These are phyloP conservation scores for Haliclona indistincta DNA, from an alignment of 37 sponge, comb jelly and placozoan genomes.

Conservation along the genomic window DNA sequence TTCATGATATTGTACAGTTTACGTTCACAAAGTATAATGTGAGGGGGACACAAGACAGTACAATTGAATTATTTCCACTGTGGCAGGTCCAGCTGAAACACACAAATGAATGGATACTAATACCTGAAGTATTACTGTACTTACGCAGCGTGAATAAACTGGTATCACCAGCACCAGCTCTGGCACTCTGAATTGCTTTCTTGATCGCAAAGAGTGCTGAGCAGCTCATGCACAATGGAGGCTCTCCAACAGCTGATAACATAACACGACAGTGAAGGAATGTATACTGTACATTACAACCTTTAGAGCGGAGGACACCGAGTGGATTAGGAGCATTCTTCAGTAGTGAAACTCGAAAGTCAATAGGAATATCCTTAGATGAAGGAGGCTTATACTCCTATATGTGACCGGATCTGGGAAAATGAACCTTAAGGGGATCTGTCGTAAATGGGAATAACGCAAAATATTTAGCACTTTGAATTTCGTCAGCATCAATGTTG, in stretches of 20 bases:
- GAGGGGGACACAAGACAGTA: constrained; percentile 67
- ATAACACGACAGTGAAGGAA: neutral
- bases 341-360: constrained; percentile 65
- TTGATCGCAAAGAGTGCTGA: constrained; percentile 74
- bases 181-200: constrained; percentile 55
- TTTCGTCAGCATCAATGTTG: too few relatives aligned
- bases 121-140: neutral
- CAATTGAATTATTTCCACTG: constrained; percentile 64
- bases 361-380: constrained; percentile 71
- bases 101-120: neutral
- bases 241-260: constrained; percentile 70
- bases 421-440: too few relatives aligned
- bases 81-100: constrained; percentile 68
- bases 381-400: constrained; percentile 87
- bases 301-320: constrained; percentile 72
- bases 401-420: too few relatives aligned
- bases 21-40: too few relatives aligned
- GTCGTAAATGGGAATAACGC: too few relatives aligned
- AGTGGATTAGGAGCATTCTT: constrained; percentile 83
- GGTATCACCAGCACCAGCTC: constrained; percentile 32
- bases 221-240: constrained; percentile 73
- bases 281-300: constrained; percentile 15
- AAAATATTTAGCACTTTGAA: too few relatives aligned
- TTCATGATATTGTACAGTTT: too few relatives aligned
- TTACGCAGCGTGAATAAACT: constrained; percentile 28